Evolutionary conservation across 2,113 vertebrate species (phyloP), one percentile per base, ranked within the genome.

Genomic region (Plectropomus leopardus): DNA sequence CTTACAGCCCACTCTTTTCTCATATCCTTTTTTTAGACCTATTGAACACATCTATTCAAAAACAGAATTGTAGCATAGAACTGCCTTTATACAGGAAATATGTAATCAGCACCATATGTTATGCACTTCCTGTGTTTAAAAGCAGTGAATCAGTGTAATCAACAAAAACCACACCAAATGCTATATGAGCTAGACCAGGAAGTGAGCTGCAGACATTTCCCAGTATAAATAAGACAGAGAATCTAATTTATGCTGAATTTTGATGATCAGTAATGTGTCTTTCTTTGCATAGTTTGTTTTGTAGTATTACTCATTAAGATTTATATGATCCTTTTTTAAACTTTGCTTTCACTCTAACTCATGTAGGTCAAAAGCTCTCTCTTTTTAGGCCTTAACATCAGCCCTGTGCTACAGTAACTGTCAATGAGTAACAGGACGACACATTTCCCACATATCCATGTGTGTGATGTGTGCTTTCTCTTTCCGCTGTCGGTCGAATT

Each of bases 401-500:
- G 15, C 6, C 0, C 7, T 24, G 48, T 54, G 13, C 4, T 26
- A 15, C 36, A 51, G 36, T 68, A 26, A 40, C 26, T 63, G 71
- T 86, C 47, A 61, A 24, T 84, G 69, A 83, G 40, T 72, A 76
- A 82, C 67, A 1, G 23, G 24, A 10, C 7, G 0, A 32, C 23
- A 17, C 47, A 5, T 16, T 42, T 30, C 6, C 61, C 45, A 42
- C 36, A 21, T 57, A 64, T 42, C 19, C 55, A 8, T 21, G 8
- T 28, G 7, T 21, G 8, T 28, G 7, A 71, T 3, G 5, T 55
- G 11, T 45, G 44, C 48, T 85, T 72, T 84, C 63, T 72, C 30
- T 80, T 87, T 87, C 55, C 55, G 9, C 44, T 42, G 5, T 64
- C 19, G 34, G 32, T 71, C 51, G 32, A 23, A 40, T 75, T 51